phyloP scores from a whole-genome alignment of 1,140 invertebrate genomes.

The Acromyrmex charruanus region DNA sequence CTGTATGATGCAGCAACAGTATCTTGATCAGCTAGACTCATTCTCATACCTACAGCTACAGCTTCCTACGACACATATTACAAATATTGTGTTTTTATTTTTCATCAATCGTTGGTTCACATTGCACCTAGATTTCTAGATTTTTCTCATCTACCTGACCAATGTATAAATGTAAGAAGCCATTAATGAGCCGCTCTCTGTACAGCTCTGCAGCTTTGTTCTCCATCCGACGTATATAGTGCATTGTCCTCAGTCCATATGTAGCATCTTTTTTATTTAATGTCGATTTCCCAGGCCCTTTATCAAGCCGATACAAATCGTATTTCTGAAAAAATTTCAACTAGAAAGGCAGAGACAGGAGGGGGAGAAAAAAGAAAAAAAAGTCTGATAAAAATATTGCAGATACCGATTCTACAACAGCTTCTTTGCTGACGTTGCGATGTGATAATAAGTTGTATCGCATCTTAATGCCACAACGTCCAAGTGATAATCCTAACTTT shows the following conservation, averaged over 20 bases:
- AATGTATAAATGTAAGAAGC: constrained; percentile 93
- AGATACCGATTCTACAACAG: constrained; percentile 43
- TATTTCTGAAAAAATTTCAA: constrained; percentile 54
- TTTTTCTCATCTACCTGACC: constrained; percentile 87
- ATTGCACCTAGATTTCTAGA: neutral
- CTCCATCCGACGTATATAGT: constrained; percentile 91
- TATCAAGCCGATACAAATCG: constrained; percentile 69
- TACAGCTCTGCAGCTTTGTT: constrained; percentile 91
- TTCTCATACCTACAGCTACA: constrained; percentile 67
- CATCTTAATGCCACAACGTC: neutral
- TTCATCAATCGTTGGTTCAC: neutral
- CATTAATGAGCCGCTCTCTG: constrained; percentile 92
- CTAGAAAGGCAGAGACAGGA: neutral
- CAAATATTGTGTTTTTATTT: neutral
- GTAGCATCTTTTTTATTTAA: constrained; percentile 49
- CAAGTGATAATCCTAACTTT: neutral
- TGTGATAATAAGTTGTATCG: neutral
- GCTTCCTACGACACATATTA: constrained; percentile 67
- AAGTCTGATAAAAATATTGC: neutral
- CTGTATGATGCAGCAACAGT: constrained; percentile 88
- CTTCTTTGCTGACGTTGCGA: neutral
- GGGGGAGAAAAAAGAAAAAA: neutral
- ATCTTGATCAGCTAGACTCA: constrained; percentile 60
- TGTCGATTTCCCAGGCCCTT: constrained; percentile 28
- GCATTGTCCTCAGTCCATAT: constrained; percentile 86